These are phyloP conservation scores for Gila robusta DNA, from an alignment of 2,797 vertebrate species.

Conservation along the genomic window DNA sequence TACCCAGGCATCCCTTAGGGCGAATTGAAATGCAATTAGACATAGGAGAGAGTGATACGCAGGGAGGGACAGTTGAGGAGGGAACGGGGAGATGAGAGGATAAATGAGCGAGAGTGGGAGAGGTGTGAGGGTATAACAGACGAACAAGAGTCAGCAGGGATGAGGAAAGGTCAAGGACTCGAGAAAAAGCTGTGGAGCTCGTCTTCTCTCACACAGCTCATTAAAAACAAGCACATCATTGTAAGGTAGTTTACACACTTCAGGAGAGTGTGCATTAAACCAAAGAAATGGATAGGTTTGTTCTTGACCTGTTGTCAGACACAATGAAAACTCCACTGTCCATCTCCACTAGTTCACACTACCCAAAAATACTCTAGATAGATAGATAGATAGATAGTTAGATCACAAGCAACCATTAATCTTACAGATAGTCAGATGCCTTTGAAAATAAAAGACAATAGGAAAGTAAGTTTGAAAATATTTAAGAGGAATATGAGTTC, in stretches of 20 bases:
- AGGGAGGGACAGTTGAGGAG: constrained; percentile 56
- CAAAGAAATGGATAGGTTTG: constrained; percentile 20
- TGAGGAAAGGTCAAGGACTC: constrained; percentile 64
- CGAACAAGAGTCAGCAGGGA: constrained; percentile 47
- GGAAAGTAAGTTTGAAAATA: constrained; percentile 7
- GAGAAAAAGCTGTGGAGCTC: constrained; percentile 51
- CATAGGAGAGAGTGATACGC: constrained; percentile 69
- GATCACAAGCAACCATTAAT: neutral
- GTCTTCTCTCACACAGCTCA: constrained; percentile 49
- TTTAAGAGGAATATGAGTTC: neutral
- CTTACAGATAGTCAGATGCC: neutral
- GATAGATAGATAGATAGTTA: neutral
- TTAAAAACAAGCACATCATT: constrained; percentile 57
- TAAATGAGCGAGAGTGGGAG: constrained; percentile 54
- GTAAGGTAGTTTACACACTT: constrained; percentile 21
- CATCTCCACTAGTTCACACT: too few species aligned
- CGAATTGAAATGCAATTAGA: constrained; percentile 79
- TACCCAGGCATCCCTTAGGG: constrained; percentile 75
- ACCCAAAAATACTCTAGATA: too few species aligned
- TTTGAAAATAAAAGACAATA: neutral
- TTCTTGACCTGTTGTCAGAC: constrained; percentile 25
- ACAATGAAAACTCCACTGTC: neutral
- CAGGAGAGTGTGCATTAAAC: constrained; percentile 38
- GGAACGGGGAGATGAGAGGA: constrained; percentile 55
- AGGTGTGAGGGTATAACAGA: constrained; percentile 54